Percentiles rank a stretch among this genome's conserved stretches.
Evolutionary conservation across 2,113 vertebrate species (phyloP).

Genomic region (Macroglossus sobrinus): DNA sequence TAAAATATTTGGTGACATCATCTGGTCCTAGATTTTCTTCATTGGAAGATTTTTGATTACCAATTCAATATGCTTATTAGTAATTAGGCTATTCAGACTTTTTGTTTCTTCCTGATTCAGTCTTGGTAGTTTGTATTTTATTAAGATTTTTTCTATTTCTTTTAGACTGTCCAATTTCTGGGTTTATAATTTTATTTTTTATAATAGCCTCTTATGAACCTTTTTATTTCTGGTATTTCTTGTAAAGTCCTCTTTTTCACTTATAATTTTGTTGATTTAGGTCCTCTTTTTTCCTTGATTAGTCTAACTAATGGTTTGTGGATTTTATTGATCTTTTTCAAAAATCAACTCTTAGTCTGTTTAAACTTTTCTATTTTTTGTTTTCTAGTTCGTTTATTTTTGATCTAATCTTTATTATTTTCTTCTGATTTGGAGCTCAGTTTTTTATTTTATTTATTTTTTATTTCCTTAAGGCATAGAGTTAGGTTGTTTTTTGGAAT

Average conservation of each 20-base stretch:
- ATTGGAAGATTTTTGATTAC: neutral
- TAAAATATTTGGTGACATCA: neutral
- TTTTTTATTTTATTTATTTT: neutral
- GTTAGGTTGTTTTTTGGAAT: too few species aligned
- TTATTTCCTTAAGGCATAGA: neutral
- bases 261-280: neutral
- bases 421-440: neutral
- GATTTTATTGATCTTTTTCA: neutral
- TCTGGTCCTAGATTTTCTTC: neutral
- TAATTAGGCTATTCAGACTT: neutral
- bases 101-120: neutral
- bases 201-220: neutral
- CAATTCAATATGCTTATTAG: neutral
- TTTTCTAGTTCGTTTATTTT: neutral
- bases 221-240: neutral
- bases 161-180: neutral
- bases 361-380: neutral
- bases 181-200: neutral
- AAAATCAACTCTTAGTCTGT: neutral
- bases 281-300: neutral
- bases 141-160: neutral
- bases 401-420: neutral
- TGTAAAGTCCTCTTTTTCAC: neutral
- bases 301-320: neutral
- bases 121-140: neutral